Conservation (phyloP, 2,113 vertebrate genomes). For the Pongo pygmaeus region DNA sequence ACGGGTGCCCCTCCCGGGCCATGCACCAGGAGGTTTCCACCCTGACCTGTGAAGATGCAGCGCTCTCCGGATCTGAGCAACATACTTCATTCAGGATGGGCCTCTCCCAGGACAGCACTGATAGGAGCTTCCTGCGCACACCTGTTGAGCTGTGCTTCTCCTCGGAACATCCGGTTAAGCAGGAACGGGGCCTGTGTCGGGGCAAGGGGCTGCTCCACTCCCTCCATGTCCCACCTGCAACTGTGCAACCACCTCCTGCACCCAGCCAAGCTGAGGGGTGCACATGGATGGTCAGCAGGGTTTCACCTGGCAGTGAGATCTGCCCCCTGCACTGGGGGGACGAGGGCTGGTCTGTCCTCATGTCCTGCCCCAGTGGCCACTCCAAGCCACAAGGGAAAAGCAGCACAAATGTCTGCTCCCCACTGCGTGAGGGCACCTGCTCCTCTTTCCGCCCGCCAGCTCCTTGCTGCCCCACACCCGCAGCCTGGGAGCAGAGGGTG, state of each 20-base stretch:
- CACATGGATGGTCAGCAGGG: background rate
- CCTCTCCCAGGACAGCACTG: background rate
- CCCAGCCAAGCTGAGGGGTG: slow-evolving; percentile 87
- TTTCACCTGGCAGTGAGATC: background rate
- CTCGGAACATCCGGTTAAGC: background rate
- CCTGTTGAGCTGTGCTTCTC: background rate
- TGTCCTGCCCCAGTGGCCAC: background rate
- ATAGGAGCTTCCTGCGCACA: background rate
- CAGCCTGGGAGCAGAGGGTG: background rate
- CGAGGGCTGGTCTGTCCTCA: background rate
- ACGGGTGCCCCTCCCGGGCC: background rate
- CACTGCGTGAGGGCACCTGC: background rate
- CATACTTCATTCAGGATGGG: background rate
- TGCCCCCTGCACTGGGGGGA: too few species aligned
- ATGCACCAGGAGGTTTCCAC: background rate
- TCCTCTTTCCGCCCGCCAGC: too few species aligned
- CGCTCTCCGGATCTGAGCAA: accelerated
- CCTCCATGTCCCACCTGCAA: slow-evolving; percentile 91
- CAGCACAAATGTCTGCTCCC: background rate
- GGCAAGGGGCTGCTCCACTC: slow-evolving; percentile 79
- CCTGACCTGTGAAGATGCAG: background rate
- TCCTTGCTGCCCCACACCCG: too few species aligned
- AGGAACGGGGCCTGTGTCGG: background rate
- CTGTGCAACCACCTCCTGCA: slow-evolving; percentile 95
- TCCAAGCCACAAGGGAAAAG: too few species aligned